phyloP scores from a whole-genome alignment of 2,113 vertebrate species.

The Centrocercus urophasianus region DNA sequence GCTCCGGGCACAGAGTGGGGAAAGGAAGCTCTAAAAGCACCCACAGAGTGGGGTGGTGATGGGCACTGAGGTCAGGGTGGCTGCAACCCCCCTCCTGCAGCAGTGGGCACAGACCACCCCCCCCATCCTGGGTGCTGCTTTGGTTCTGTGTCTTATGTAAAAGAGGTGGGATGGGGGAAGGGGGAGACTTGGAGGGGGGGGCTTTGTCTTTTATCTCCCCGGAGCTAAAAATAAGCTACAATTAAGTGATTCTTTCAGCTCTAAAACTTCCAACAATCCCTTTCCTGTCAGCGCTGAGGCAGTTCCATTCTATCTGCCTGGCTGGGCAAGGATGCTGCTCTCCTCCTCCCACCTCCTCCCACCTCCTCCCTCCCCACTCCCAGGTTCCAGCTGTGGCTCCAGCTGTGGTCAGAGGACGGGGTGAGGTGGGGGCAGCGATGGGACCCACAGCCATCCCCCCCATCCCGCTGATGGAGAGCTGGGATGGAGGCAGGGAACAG shows the following conservation, averaged over 20 bases:
- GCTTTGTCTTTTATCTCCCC: background rate
- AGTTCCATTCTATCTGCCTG: slow-evolving; percentile 24
- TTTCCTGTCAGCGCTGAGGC: background rate
- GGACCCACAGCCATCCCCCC: background rate
- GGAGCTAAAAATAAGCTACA: slow-evolving; percentile 17
- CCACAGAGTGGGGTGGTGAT: background rate
- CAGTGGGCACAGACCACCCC: background rate
- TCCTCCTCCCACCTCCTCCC: background rate
- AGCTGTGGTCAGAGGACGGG: accelerated
- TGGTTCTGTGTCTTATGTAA: background rate
- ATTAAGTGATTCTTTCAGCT: slow-evolving; percentile 20
- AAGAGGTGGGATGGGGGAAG: background rate
- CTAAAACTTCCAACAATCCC: slow-evolving; percentile 16
- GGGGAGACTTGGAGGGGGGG: background rate
- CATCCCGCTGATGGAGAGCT: background rate
- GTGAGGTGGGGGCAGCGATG: accelerated
- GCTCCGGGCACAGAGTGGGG: background rate
- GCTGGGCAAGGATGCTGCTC: background rate
- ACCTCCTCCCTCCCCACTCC: too few relatives aligned
- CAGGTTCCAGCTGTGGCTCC: background rate
- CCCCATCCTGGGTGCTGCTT: background rate
- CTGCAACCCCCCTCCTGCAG: background rate
- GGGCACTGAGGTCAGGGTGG: background rate
- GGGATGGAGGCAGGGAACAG: background rate
- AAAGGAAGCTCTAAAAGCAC: background rate